Conservation (phyloP, 2,113 vertebrate species). For the Pseudolaguvia tuberculata region DNA sequence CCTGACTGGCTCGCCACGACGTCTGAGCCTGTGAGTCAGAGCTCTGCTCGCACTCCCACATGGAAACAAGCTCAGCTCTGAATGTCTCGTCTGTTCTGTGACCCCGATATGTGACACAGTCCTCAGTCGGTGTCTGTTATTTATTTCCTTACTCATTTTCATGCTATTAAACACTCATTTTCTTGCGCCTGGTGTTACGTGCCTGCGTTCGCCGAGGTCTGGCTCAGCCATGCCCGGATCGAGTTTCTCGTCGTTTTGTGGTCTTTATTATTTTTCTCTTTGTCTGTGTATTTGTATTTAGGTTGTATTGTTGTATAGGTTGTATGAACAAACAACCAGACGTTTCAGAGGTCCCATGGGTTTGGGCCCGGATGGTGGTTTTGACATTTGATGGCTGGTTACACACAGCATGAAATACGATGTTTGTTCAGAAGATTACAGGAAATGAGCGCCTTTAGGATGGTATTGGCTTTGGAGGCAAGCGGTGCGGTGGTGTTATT, state of each 20-base stretch:
- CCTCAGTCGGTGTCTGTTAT: constrained; percentile 1
- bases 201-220: background rate
- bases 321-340: constrained; percentile 14
- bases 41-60: constrained; percentile 24
- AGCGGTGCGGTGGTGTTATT: background rate
- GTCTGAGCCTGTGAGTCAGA: constrained; percentile 36
- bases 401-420: constrained; percentile 44
- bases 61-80: constrained; percentile 20
- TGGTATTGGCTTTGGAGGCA: constrained; percentile 27
- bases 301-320: constrained; percentile 11
- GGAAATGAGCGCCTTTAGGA: constrained; percentile 33
- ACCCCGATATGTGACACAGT: constrained; percentile 7
- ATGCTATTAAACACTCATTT: background rate
- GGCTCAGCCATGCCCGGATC: background rate
- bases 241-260: background rate
- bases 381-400: constrained; percentile 43
- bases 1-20: constrained; percentile 26
- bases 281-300: background rate
- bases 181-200: background rate
- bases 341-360: constrained; percentile 20
- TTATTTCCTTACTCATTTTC: background rate
- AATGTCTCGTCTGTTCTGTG: constrained; percentile 22
- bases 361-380: constrained; percentile 22
- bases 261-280: background rate
- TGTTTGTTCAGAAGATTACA: constrained; percentile 46